Evolutionary conservation across 2,113 vertebrate species (phyloP), one percentile per base, ranked within the genome.

Genomic region (Bos javanicus): DNA sequence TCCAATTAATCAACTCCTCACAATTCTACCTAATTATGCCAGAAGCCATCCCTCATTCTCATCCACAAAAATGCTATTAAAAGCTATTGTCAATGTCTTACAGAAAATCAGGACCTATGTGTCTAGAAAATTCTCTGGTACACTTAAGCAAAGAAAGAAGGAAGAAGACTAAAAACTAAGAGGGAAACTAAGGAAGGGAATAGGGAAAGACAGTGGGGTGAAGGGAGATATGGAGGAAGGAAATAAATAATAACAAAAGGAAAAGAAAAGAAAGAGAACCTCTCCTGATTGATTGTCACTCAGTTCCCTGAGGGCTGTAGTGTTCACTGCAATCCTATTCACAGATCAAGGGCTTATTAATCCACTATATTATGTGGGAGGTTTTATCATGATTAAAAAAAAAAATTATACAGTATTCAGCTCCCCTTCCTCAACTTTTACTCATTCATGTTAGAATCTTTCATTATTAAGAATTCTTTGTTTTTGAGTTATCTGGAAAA

Each of bases 1-100:
- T 57, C 26, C 39, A 82, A 43, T 92, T 95, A 94, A 92, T 71
- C 84, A 87, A 90, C 43, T 23, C 8, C 12, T 92, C 57, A 83
- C 28, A 74, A 76, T 96, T 86, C 93, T 88, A 78, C 30, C 91
- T 92, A 93, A 95, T 71, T 60, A 62, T 74, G 28, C 8, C 39
- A 17, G 15, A 46, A 86, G 62, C 59, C 16, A 81, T 50, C 36
- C 25, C 33, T 30, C 46, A 64, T 82, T 80, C 50, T 93, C 46
- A 30, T 64, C n/a, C 26, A 86, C 48, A 78, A 90, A 59, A 36
- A 84, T 59, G 28, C 52, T 91, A 52, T 93, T 57, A 88, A 80
- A 92, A 91, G 52, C 83, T 74, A 71, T 54, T 71, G 17, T n/a
- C 57, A 94, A 0, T 82, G 10, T 52, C 62, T 84, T 90, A 33